Evolutionary conservation across 2,888 invertebrate species (phyloP).

Genomic region (Onthophagus sagittarius): DNA sequence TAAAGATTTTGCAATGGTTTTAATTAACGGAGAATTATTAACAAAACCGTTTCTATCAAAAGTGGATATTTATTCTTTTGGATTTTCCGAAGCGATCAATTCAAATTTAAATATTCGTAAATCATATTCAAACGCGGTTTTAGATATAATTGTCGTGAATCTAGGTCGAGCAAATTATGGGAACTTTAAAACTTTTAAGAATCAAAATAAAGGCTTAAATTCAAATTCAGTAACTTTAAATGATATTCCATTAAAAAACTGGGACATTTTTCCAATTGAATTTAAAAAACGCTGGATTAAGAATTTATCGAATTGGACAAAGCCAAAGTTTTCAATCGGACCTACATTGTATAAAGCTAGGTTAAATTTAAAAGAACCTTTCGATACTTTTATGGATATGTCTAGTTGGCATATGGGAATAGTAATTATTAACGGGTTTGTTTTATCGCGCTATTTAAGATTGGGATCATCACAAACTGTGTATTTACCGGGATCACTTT

Average conservation of each 20-base stretch:
- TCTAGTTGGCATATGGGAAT: constrained; percentile 84
- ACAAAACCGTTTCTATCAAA: constrained; percentile 39
- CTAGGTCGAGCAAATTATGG: constrained; percentile 72
- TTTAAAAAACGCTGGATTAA: constrained; percentile 50
- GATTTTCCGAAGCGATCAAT: constrained; percentile 43
- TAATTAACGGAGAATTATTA: constrained; percentile 47
- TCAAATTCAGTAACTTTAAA: constrained; percentile 58
- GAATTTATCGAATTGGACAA: constrained; percentile 39
- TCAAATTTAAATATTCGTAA: constrained; percentile 40
- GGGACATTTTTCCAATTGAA: constrained; percentile 53
- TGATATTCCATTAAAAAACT: constrained; percentile 42
- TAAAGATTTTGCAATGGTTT: constrained; percentile 52
- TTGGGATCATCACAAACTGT: constrained; percentile 79
- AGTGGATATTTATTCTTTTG: constrained; percentile 43
- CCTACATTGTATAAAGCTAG: constrained; percentile 57
- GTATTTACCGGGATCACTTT: constrained; percentile 74
- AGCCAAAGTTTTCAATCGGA: constrained; percentile 37
- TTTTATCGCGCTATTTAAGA: constrained; percentile 80
- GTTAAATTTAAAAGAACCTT: constrained; percentile 51
- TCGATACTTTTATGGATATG: constrained; percentile 76
- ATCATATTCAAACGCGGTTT: constrained; percentile 29
- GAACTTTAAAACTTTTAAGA: constrained; percentile 44
- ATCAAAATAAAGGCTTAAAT: constrained; percentile 62
- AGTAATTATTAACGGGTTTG: constrained; percentile 79
- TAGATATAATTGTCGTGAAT: constrained; percentile 62